Evolutionary conservation across 2,113 vertebrate genomes (phyloP).

Genomic region (Clupea harengus): DNA sequence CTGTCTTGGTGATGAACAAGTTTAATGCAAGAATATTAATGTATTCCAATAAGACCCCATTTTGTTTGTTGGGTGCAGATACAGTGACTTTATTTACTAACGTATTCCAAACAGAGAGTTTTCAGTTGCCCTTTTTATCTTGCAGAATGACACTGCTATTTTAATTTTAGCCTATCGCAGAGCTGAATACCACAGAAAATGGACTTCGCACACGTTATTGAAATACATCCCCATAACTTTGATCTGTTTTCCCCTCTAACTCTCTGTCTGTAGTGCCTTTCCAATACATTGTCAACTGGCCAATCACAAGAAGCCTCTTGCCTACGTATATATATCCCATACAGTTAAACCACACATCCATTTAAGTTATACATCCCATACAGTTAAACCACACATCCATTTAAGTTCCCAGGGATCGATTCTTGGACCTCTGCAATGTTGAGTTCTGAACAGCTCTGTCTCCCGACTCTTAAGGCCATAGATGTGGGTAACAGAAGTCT

Average conservation of each 20-base stretch:
- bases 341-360: no score
- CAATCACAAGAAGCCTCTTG: no score
- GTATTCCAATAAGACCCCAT: not conserved
- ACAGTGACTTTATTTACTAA: not conserved
- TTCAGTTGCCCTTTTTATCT: not conserved
- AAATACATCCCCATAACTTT: no score
- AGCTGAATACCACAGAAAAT: no score
- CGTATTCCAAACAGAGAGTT: not conserved
- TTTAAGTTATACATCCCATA: no score
- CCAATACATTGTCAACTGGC: no score
- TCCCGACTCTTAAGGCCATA: not conserved
- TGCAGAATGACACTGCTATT: not conserved
- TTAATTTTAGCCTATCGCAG: not conserved
- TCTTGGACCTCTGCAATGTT: not conserved
- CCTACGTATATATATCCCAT: no score
- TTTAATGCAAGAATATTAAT: not conserved
- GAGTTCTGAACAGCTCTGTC: not conserved
- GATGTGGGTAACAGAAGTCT: not conserved
- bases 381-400: no score
- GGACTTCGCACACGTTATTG: no score
- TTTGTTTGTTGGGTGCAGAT: not conserved
- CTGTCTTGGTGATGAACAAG: not conserved
- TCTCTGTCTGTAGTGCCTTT: no score
- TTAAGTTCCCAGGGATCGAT: no score
- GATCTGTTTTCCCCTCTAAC: no score